Evolutionary conservation across 2,113 vertebrate genomes (phyloP).

Genomic region (Anhinga rufa): DNA sequence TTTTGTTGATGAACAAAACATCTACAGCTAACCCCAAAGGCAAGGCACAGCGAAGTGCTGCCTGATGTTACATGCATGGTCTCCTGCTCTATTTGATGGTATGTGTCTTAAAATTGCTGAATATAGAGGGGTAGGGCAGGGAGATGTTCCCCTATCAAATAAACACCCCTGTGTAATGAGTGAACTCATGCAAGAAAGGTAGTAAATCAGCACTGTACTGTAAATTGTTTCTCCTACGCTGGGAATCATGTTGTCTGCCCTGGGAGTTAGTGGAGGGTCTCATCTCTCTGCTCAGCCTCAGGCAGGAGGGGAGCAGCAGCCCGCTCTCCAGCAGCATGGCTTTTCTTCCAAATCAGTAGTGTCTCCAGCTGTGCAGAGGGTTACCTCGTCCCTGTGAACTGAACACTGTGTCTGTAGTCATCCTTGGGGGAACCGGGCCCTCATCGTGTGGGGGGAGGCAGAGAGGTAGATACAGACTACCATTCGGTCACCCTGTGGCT

Average conservation of each 20-base stretch:
- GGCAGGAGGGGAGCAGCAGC: not conserved
- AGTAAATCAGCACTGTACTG: too few relatives aligned
- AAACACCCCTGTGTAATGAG: not conserved
- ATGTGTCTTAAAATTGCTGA: not conserved
- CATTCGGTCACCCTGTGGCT: not conserved
- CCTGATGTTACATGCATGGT: fast-evolving
- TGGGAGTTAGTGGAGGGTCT: not conserved
- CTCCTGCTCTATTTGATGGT: not conserved
- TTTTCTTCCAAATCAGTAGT: not conserved
- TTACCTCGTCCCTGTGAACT: not conserved
- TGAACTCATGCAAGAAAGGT: not conserved
- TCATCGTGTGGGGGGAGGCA: fast-evolving
- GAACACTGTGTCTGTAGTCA: not conserved
- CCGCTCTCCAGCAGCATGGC: too few relatives aligned
- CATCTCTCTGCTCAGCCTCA: not conserved
- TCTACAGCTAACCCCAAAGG: not conserved
- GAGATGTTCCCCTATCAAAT: not conserved
- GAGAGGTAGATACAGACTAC: not conserved
- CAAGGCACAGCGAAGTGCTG: not conserved
- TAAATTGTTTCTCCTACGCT: not conserved
- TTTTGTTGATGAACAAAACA: not conserved
- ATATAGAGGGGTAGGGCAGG: fast-evolving
- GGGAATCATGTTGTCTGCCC: not conserved
- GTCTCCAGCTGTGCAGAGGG: not conserved
- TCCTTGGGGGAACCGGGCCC: not conserved